Percentiles rank a stretch among this genome's conserved stretches.
These are phyloP conservation scores for Bombus haemorrhoidalis DNA, from an alignment of 1,140 invertebrate genomes.

Conservation along the genomic window DNA sequence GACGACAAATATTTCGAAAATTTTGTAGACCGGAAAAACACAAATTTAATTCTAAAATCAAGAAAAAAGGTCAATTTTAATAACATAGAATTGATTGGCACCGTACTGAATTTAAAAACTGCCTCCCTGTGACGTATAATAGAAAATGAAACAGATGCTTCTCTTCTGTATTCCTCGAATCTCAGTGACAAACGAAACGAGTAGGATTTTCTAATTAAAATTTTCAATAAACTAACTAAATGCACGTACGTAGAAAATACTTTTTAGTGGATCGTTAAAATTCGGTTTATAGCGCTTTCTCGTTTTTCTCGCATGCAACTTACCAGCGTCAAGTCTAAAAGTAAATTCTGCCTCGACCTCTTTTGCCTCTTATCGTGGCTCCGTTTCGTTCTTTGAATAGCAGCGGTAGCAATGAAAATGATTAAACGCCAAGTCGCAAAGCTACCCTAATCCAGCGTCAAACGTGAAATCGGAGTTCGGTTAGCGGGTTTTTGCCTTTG, in stretches of 20 bases:
- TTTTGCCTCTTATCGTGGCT: constrained; percentile 14
- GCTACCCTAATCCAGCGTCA: constrained; percentile 74
- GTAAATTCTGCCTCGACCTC: background rate
- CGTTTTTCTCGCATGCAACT: background rate
- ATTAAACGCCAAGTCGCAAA: constrained; percentile 75
- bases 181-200: too few species aligned
- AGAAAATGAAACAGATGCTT: too few species aligned
- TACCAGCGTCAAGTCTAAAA: background rate
- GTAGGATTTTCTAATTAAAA: background rate
- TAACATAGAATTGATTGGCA: too few species aligned
- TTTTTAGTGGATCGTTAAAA: background rate
- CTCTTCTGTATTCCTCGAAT: too few species aligned
- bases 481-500: constrained; percentile 50
- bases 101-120: too few species aligned
- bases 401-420: constrained; percentile 55
- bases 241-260: constrained; percentile 7
- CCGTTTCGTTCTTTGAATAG: constrained; percentile 29
- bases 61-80: too few species aligned
- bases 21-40: too few species aligned
- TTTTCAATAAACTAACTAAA: background rate
- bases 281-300: background rate
- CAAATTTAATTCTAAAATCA: too few species aligned
- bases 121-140: too few species aligned
- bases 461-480: constrained; percentile 71
- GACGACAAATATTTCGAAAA: too few species aligned